Evolutionary conservation across 2,888 invertebrate species (phyloP).

Genomic region (Rhagium mordax): DNA sequence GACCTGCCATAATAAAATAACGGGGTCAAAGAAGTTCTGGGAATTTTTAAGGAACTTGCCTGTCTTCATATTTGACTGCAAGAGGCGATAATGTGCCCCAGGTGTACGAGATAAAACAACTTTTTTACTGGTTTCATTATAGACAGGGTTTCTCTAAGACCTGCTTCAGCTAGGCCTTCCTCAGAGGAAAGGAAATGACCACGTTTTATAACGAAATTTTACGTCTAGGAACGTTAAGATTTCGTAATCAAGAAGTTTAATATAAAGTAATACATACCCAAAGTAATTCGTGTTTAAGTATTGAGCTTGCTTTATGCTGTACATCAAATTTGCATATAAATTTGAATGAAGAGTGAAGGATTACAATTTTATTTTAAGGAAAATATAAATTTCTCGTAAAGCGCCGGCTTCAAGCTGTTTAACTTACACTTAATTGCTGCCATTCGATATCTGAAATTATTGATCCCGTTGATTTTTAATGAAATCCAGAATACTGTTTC

Average conservation of each 20-base stretch:
- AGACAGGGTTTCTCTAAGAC: slow-evolving; percentile 26
- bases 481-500: too few species aligned
- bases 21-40: slow-evolving; percentile 43
- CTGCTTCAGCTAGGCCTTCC: slow-evolving; percentile 20
- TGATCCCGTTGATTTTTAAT: too few species aligned
- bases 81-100: slow-evolving; percentile 40
- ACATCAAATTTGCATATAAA: slow-evolving; percentile 11
- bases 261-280: neutral
- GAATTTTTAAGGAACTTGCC: slow-evolving; percentile 36
- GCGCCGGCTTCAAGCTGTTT: neutral
- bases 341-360: neutral
- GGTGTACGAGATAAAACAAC: slow-evolving; percentile 39
- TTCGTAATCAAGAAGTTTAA: slow-evolving; percentile 25
- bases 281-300: slow-evolving; percentile 13
- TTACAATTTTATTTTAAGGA: neutral
- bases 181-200: slow-evolving; percentile 34
- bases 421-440: too few species aligned
- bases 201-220: slow-evolving; percentile 28
- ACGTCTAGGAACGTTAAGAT: slow-evolving; percentile 22
- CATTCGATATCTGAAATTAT: too few species aligned
- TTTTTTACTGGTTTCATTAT: slow-evolving; percentile 40
- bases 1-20: slow-evolving; percentile 38
- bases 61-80: slow-evolving; percentile 36
- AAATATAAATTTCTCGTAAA: neutral
- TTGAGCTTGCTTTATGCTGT: neutral